Evolutionary conservation across 2,888 invertebrate genomes (phyloP).

Genomic region (Plagodis dolabraria): DNA sequence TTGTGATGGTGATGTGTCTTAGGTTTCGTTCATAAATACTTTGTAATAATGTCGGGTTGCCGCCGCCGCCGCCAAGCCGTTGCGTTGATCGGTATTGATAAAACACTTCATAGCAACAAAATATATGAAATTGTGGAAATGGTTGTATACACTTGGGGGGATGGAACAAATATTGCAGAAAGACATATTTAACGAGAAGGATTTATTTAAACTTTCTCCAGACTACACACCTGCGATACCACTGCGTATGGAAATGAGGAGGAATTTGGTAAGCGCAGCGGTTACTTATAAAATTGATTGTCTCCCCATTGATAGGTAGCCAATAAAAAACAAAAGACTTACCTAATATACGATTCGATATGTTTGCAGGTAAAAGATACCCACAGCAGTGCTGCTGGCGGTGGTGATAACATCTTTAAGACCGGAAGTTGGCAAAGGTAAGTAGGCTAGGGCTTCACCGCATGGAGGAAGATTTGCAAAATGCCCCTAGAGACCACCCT

Average conservation of each 20-base stretch:
- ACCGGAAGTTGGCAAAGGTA: constrained; percentile 53
- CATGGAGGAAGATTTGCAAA: no score
- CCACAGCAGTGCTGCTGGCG: constrained; percentile 36
- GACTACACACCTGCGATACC: constrained; percentile 58
- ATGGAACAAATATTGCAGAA: constrained; percentile 66
- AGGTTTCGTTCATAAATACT: no score
- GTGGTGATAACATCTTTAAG: constrained; percentile 41
- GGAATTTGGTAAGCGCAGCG: constrained; percentile 53
- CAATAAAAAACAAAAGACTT: no score
- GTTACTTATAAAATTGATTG: no score
- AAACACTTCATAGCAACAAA: constrained; percentile 39
- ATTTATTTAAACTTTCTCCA: constrained; percentile 57
- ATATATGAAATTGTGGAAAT: constrained; percentile 12
- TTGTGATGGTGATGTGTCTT: no score
- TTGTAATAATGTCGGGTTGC: no score
- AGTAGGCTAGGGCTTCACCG: no score
- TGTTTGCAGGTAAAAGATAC: constrained; percentile 59
- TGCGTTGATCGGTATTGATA: constrained; percentile 24
- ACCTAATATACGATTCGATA: background rate
- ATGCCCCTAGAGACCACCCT: no score
- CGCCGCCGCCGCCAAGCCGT: no score
- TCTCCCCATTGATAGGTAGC: no score
- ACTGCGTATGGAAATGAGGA: constrained; percentile 61
- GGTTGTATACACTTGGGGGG: constrained; percentile 15
- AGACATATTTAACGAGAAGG: constrained; percentile 58